These are phyloP conservation scores for Papilio protenor DNA, from an alignment of 2,888 invertebrate species.

Conservation along the genomic window DNA sequence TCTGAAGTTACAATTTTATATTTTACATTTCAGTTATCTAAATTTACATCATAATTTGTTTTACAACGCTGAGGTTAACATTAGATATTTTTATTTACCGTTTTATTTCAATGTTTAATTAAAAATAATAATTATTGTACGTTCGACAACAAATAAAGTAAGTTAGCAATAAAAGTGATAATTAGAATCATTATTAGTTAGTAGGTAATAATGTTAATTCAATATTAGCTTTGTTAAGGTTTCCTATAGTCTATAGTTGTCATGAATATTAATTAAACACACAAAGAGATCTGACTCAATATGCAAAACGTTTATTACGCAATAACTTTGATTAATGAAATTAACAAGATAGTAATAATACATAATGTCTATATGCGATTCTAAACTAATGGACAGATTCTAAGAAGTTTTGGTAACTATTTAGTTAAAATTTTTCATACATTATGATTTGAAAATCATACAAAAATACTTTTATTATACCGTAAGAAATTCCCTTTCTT, in stretches of 20 bases:
- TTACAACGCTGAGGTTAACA: neutral
- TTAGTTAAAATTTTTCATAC: neutral
- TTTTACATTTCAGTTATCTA: neutral
- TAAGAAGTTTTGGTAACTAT: neutral
- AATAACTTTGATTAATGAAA: neutral
- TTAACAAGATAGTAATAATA: neutral
- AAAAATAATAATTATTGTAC: neutral
- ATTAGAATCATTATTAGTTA: neutral
- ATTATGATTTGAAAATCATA: neutral
- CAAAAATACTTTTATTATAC: neutral
- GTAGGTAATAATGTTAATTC: neutral
- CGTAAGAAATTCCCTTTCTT: neutral
- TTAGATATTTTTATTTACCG: neutral
- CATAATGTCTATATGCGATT: no score
- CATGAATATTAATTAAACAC: neutral
- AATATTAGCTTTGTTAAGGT: slow-evolving; percentile 5
- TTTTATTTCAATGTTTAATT: neutral
- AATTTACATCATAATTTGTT: neutral
- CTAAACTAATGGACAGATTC: no score
- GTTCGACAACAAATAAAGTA: neutral
- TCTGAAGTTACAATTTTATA: neutral
- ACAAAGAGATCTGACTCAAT: neutral
- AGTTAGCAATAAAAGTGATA: neutral
- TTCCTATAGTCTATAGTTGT: neutral
- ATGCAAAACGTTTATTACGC: neutral